A percentile compares a stretch with the other conserved stretches of the same genome.
These are phyloP conservation scores for Planiliza haematocheilus DNA, from an alignment of 2,113 vertebrate species.

Conservation along the genomic window DNA sequence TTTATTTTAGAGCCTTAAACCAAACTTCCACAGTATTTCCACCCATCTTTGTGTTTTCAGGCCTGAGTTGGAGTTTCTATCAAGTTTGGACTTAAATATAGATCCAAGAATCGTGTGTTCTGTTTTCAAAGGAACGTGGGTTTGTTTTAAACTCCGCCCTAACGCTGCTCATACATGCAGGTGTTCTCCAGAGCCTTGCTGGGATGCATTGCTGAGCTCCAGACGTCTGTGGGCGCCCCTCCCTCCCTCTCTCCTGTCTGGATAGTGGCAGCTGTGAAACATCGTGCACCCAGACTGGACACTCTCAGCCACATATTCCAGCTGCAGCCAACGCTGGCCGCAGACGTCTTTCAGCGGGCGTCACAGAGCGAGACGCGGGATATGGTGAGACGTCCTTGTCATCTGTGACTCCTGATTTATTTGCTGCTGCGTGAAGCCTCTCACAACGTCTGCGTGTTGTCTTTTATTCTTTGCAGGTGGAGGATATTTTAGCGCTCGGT, in stretches of 20 bases:
- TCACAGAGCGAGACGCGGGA: constrained; percentile 28
- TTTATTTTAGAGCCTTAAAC: no score
- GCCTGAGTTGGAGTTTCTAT: no score
- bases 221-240: constrained; percentile 35
- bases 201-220: constrained; percentile 75
- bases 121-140: no score
- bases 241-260: constrained; percentile 77
- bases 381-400: constrained; percentile 66
- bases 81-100: no score
- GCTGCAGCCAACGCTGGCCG: constrained; percentile 66
- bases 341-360: background rate
- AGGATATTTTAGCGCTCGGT: constrained; percentile 78
- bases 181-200: constrained; percentile 65
- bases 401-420: background rate
- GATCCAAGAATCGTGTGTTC: no score
- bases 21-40: no score
- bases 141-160: no score
- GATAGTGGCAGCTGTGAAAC: constrained; percentile 71
- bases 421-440: background rate
- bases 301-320: constrained; percentile 73
- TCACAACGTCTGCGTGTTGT: background rate
- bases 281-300: constrained; percentile 73
- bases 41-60: no score
- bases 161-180: constrained; percentile 51
- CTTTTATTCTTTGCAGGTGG: constrained; percentile 58